These are phyloP conservation scores for Halcyon malimbica DNA, from an alignment of 2,113 vertebrate genomes.

Conservation along the genomic window DNA sequence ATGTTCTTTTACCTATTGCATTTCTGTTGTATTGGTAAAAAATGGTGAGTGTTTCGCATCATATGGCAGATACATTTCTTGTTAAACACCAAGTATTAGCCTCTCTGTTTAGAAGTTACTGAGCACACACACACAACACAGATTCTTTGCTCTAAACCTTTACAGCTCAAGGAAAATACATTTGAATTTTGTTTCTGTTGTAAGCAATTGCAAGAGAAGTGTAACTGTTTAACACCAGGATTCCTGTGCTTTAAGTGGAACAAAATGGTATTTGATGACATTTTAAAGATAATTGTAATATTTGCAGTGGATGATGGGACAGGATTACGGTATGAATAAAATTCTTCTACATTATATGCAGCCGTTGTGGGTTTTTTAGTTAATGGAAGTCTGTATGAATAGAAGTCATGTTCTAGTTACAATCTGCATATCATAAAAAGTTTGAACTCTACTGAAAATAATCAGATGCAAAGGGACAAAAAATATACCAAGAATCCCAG, in stretches of 20 bases:
- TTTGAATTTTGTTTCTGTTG: conserved; percentile 38
- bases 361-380: conserved; percentile 18
- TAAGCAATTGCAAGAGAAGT: conserved; percentile 13
- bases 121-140: neutral
- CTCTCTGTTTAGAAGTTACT: conserved; percentile 4
- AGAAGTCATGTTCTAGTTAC: conserved; percentile 8
- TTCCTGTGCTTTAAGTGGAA: conserved; percentile 36
- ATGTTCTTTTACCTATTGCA: neutral
- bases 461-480: conserved; percentile 45
- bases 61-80: neutral
- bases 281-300: conserved; percentile 49
- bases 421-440: conserved; percentile 32
- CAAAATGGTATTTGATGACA: neutral
- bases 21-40: conserved; percentile 33
- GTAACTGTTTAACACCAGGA: neutral
- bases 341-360: conserved; percentile 24
- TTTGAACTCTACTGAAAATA: conserved; percentile 35
- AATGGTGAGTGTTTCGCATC: neutral
- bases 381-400: neutral
- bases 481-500: conserved; percentile 25
- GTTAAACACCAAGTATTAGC: neutral
- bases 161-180: neutral
- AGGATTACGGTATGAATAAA: conserved; percentile 55
- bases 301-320: conserved; percentile 41
- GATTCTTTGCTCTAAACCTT: conserved; percentile 47